Evolutionary conservation across 2,888 invertebrate genomes (phyloP), one percentile per base, ranked within the genome.

Genomic region (Poecilus cupreus): DNA sequence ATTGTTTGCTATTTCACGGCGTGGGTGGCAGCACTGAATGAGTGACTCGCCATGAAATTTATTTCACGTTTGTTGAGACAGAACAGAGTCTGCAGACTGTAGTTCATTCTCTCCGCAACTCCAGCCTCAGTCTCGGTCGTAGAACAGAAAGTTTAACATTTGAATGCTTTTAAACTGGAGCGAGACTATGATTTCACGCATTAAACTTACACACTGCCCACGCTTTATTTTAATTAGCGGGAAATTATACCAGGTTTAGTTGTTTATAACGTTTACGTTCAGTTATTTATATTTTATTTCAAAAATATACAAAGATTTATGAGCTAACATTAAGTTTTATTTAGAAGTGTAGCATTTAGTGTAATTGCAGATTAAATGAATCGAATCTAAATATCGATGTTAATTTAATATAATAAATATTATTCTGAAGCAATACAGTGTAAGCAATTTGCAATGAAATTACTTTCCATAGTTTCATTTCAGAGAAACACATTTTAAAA

Each of bases 181-280:
- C 64, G 64, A 68, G 64, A 32, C 20, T 68, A 68, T 68, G 64
- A 68, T 68, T 68, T 68, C 64, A 68, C 64, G 64, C 64, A 68
- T 68, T 68, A 11, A 68, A 68, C 64, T 32, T 68, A 68, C 64
- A 68, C 37, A 68, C 64, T 37, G 64, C 64, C 64, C 64, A 68
- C 64, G 18, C 64, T 18, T 68, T 68, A 18, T 68, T 68, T 68
- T 68, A 68, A 68, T 68, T 68, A 68, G 64, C 64, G 64, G 64
- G 37, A 68, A 68, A 68, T 68, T 68, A 68, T 68, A 68, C 39
- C 16, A 68, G 37, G 16, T 18, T 32, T 32, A 68, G 32, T 68
- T 68, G 64, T 37, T 68, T 37, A 37, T 37, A 68, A 68, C 64
- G 32, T 37, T 32, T 10, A 37, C 32, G 13, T 13, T 13, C 16